Evolutionary conservation across 2,888 invertebrate genomes (phyloP).

Genomic region (Phalera bucephala): DNA sequence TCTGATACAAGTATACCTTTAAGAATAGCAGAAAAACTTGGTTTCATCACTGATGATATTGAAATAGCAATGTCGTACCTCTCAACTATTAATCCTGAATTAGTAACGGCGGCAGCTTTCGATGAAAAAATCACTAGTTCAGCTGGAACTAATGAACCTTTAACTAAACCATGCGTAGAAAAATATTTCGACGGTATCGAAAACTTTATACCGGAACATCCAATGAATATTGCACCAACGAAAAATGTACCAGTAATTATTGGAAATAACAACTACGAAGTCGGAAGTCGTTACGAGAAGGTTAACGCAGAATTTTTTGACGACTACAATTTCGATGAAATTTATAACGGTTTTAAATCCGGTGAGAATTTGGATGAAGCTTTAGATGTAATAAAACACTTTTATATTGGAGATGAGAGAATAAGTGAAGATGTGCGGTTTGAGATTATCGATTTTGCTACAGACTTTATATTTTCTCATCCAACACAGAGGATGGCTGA

Average conservation of each 20-base stretch:
- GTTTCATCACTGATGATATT: conserved; percentile 31
- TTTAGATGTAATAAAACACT: conserved; percentile 9
- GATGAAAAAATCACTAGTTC: background rate
- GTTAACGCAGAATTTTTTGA: background rate
- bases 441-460: conserved; percentile 15
- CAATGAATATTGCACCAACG: conserved; percentile 16
- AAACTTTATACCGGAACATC: conserved; percentile 19
- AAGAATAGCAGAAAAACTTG: conserved; percentile 35
- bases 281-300: background rate
- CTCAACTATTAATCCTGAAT: conserved; percentile 9
- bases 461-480: conserved; percentile 18
- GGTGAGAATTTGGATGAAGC: background rate
- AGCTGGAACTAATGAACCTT: background rate
- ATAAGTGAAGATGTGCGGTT: conserved; percentile 4
- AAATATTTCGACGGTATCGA: conserved; percentile 17
- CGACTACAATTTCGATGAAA: too few species aligned
- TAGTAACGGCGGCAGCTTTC: conserved; percentile 11
- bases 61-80: conserved; percentile 34
- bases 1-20: conserved; percentile 24
- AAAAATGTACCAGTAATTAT: conserved; percentile 17
- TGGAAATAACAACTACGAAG: conserved; percentile 12
- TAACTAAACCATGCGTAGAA: conserved; percentile 24
- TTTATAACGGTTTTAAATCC: background rate
- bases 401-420: too few species aligned
- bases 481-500: conserved; percentile 13